phyloP scores from a whole-genome alignment of 2,797 vertebrate species.

The Phataginus tetradactyla region DNA sequence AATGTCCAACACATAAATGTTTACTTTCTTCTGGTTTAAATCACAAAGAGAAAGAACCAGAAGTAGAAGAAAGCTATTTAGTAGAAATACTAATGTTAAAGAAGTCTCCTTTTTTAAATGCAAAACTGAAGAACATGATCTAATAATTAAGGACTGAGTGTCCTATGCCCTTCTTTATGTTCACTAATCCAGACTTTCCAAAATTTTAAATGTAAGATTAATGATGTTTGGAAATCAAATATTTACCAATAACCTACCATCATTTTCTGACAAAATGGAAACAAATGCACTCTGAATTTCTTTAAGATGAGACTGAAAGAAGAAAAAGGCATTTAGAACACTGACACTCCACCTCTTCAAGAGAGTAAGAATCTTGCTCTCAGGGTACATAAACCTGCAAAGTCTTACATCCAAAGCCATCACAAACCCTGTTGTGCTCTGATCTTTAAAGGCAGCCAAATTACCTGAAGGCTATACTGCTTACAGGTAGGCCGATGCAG shows the following conservation, averaged over 20 bases:
- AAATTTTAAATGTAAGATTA: slow-evolving; percentile 47
- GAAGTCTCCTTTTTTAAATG: slow-evolving; percentile 3
- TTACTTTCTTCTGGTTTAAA: background rate
- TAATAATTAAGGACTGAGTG: background rate
- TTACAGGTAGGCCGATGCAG: background rate
- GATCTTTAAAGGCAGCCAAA: background rate
- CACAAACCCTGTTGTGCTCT: background rate
- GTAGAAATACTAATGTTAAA: background rate
- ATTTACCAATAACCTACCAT: slow-evolving; percentile 90
- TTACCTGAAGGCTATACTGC: background rate
- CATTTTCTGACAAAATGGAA: slow-evolving; percentile 95
- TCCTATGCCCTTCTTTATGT: background rate
- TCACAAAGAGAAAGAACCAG: background rate
- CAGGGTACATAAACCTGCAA: background rate
- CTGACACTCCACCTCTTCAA: background rate
- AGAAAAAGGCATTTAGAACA: slow-evolving; percentile 46
- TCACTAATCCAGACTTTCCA: slow-evolving; percentile 22
- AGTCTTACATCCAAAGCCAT: background rate
- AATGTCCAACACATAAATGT: background rate
- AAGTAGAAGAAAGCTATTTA: background rate
- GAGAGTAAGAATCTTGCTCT: background rate
- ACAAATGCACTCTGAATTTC: slow-evolving; percentile 98
- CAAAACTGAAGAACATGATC: background rate
- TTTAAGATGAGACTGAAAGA: slow-evolving; percentile 94
- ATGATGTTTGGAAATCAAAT: slow-evolving; percentile 50